A percentile compares a stretch with the other conserved stretches of the same genome.
These are phyloP conservation scores for Percopsis omiscomaycus DNA, from an alignment of 2,797 vertebrate species.

Conservation along the genomic window DNA sequence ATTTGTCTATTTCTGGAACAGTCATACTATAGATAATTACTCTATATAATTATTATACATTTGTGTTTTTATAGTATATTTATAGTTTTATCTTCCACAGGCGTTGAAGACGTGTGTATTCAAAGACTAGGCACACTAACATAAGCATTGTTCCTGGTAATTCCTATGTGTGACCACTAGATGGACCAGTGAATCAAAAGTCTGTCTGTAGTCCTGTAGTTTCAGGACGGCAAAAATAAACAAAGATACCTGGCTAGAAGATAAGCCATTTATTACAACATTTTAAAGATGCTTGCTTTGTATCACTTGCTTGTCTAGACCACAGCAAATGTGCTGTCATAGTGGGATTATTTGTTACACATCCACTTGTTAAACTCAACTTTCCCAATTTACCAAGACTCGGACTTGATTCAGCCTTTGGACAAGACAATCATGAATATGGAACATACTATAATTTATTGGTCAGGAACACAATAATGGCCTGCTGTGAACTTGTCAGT, in stretches of 20 bases:
- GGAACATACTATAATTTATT: slow-evolving; percentile 59
- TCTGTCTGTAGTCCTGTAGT: slow-evolving; percentile 5
- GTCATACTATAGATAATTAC: no score
- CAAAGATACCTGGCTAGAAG: background rate
- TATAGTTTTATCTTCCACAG: no score
- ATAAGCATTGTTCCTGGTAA: slow-evolving; percentile 10
- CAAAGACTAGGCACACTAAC: no score
- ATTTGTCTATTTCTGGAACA: no score
- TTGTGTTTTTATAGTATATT: no score
- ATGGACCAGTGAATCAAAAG: slow-evolving; percentile 60
- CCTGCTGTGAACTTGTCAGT: slow-evolving; percentile 25
- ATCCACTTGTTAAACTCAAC: slow-evolving; percentile 33
- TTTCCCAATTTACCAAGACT: slow-evolving; percentile 40
- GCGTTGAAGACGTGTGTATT: no score
- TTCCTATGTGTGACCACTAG: slow-evolving; percentile 66
- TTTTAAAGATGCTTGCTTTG: background rate
- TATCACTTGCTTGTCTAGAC: slow-evolving; percentile 2
- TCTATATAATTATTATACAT: no score
- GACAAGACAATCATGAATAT: slow-evolving; percentile 44
- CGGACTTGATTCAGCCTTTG: slow-evolving; percentile 24
- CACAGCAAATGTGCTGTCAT: slow-evolving; percentile 35
- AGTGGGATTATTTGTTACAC: slow-evolving; percentile 41
- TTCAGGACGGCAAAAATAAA: no score
- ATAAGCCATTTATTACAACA: background rate
- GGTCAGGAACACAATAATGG: slow-evolving; percentile 49